Evolutionary conservation across 2,888 invertebrate species (phyloP).

Genomic region (Patella depressa): DNA sequence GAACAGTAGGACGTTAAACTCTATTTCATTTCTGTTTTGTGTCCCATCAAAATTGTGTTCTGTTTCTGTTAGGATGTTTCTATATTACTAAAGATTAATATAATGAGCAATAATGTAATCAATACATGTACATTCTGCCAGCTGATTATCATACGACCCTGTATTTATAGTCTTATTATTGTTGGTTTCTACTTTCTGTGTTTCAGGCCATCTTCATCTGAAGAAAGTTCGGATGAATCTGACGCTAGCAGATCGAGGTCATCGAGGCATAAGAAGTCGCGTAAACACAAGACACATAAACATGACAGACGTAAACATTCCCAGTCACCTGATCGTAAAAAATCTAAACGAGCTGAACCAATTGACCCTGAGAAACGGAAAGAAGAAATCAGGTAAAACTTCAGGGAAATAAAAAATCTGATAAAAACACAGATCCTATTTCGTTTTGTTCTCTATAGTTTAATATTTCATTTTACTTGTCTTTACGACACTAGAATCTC

Average conservation of each 20-base stretch:
- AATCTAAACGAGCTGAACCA: neutral
- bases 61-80: too few species aligned
- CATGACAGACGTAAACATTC: neutral
- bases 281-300: conserved; percentile 6
- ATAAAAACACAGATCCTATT: neutral
- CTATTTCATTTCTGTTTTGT: too few species aligned
- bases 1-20: too few species aligned
- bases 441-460: neutral
- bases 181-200: neutral
- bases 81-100: too few species aligned
- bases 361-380: neutral
- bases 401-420: neutral
- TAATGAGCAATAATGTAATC: too few species aligned
- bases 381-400: neutral
- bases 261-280: neutral
- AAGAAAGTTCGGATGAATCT: neutral
- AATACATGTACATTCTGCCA: too few species aligned
- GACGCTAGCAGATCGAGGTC: conserved; percentile 3
- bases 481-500: too few species aligned
- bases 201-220: neutral
- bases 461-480: too few species aligned
- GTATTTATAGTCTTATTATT: too few species aligned
- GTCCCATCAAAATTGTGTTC: too few species aligned
- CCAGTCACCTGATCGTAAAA: neutral
- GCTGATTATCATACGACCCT: too few species aligned